Base-by-base conservation (phyloP, 1,140 invertebrate species). In the Apis dorsata region DNA sequence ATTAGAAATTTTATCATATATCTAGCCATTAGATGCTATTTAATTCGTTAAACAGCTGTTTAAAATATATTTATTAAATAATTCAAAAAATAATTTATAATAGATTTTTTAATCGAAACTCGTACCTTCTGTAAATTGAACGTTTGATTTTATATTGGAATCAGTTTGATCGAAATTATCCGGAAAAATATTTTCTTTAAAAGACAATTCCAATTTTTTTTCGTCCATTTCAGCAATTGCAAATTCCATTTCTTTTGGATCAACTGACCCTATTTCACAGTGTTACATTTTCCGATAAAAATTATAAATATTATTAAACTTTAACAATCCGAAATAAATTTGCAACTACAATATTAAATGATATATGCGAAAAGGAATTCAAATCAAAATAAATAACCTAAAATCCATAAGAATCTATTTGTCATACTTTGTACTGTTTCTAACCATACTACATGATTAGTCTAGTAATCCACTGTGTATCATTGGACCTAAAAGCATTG, bases 211-310 rank as follows among this genome's bases (percentile, higher is more conserved):
- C 1, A 68, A 77, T 62, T 55, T 80, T 49, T n/a, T 55, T 24
- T 86, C 81, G 15, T 60, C 68, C 86, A 87, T 87, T 28, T 75
- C 76, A 59, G 17, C n/a, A 74, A 57, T 8, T 68, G 17, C 8
- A 74, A 70, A 70, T 65, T 60, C 65, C 44, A 68, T 24, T 70
- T 72, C 17, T 21, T 66, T 17, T 17, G 57, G 34, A 44, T 44
- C 62, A 65, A 59, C 9, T 19, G 76, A 83, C 24, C 24, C 63
- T 86, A 76, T 68, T 53, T 84, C 66, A 72, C 71, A 19, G 59
- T 79, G 53, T 57, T 13, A n/a, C 0, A n/a, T 71, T 72, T 59
- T 15, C 10, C 44, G 34, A 13, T 13, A 21, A 10, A 49, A 63
- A 49, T 34, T 57, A 70, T 77, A 13, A 34, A 10, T 66, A 9